Percentiles rank a stretch among this genome's conserved stretches.
phyloP scores from a whole-genome alignment of 2,797 vertebrate species.

The Emys orbicularis region DNA sequence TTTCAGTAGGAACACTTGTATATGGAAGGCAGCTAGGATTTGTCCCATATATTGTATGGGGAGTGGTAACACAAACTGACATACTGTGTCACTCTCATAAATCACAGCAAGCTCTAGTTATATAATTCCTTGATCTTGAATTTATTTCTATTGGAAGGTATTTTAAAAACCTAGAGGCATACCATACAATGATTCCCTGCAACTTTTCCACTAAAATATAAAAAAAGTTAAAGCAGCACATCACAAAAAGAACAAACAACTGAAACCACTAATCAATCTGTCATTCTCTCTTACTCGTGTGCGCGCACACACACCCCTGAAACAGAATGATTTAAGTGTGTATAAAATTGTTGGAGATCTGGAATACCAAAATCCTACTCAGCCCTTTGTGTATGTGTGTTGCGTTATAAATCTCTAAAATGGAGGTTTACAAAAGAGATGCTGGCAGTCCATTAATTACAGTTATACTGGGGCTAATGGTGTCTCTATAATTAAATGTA shows the following conservation, averaged over 20 bases:
- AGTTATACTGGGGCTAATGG: not conserved
- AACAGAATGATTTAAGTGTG: not conserved
- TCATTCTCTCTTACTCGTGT: not conserved
- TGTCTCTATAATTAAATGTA: conserved; percentile 27
- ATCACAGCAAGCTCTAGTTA: not conserved
- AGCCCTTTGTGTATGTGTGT: not conserved
- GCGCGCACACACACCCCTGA: not conserved
- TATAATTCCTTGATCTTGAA: not conserved
- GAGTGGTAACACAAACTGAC: not conserved
- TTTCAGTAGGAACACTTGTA: not conserved
- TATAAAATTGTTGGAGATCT: not conserved
- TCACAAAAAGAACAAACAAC: not conserved
- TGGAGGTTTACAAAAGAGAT: not conserved
- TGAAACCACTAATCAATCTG: not conserved
- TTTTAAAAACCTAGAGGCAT: not conserved
- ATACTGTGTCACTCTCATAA: not conserved
- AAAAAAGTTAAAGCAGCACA: not conserved
- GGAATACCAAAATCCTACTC: not conserved
- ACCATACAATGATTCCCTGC: not conserved
- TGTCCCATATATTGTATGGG: not conserved
- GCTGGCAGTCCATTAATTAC: conserved; percentile 24
- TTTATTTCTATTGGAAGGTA: not conserved
- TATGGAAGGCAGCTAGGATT: not conserved
- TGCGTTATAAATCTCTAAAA: conserved; percentile 12
- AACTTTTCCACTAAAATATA: not conserved